Conservation (phyloP, 2,888 invertebrate genomes). For the Litoditis marina region DNA sequence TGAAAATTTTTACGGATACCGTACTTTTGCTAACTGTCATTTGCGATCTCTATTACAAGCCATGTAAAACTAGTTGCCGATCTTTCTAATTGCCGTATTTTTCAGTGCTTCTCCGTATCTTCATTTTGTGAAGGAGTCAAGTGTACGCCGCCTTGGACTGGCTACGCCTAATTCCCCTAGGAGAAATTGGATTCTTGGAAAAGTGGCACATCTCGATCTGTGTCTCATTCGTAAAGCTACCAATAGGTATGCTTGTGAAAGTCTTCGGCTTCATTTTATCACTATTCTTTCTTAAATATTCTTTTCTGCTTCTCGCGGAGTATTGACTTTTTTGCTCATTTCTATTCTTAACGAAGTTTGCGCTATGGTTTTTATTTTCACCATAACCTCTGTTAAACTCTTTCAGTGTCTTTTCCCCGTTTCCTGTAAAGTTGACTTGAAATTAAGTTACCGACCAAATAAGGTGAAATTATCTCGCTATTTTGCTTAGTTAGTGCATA, state of each 20-base stretch:
- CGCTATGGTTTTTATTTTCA: too few relatives aligned
- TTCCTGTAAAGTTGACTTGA: too few relatives aligned
- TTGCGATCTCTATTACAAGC: background rate
- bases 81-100: background rate
- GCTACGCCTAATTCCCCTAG: constrained; percentile 17
- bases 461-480: too few relatives aligned
- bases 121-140: constrained; percentile 57
- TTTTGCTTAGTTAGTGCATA: too few relatives aligned
- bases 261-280: background rate
- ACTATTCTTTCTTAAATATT: background rate
- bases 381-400: too few relatives aligned
- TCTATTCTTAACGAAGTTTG: too few relatives aligned
- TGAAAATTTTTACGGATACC: too few relatives aligned
- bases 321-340: too few relatives aligned
- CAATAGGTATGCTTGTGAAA: constrained; percentile 53
- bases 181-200: constrained; percentile 53
- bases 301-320: too few relatives aligned
- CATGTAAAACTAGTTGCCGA: too few relatives aligned
- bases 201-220: constrained; percentile 47
- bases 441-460: too few relatives aligned
- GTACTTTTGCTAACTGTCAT: background rate
- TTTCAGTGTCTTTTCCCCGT: too few relatives aligned
- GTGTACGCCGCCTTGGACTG: constrained; percentile 48
- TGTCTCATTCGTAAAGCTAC: constrained; percentile 54
- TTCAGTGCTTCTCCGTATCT: constrained; percentile 41